These are phyloP conservation scores for Lindbergichthys nudifrons DNA, from an alignment of 2,797 vertebrate genomes.

Conservation along the genomic window DNA sequence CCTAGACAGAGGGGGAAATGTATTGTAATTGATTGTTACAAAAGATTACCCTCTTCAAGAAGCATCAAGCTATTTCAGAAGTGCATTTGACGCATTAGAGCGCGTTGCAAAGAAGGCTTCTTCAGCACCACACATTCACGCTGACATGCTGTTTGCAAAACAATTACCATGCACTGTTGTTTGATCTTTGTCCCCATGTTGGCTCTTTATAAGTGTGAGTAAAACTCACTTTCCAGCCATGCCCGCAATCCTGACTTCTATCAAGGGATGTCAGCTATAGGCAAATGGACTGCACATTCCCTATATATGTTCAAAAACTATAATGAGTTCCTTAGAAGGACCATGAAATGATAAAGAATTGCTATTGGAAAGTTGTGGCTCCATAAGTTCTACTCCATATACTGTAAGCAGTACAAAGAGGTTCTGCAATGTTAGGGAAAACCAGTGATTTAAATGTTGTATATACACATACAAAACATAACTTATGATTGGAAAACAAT, in stretches of 20 bases:
- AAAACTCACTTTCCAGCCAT: constrained; percentile 69
- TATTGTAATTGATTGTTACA: constrained; percentile 86
- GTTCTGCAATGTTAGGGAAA: constrained; percentile 1
- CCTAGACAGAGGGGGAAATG: constrained; percentile 79
- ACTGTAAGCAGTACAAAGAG: constrained; percentile 17
- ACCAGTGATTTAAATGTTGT: neutral
- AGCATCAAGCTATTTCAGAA: constrained; percentile 77
- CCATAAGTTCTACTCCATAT: constrained; percentile 1
- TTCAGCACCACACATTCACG: constrained; percentile 68
- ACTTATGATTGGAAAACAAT: constrained; percentile 1
- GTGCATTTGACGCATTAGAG: constrained; percentile 76
- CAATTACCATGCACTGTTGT: constrained; percentile 79
- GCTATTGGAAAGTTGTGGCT: constrained; percentile 45
- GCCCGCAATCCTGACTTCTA: constrained; percentile 74
- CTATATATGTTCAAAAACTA: constrained; percentile 64
- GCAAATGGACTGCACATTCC: constrained; percentile 66
- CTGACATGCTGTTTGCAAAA: constrained; percentile 80
- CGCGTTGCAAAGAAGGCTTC: constrained; percentile 64
- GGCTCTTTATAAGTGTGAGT: constrained; percentile 67
- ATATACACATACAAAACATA: constrained; percentile 27
- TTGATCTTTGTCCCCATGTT: constrained; percentile 79
- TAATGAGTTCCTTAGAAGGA: constrained; percentile 48
- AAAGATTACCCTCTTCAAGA: constrained; percentile 82
- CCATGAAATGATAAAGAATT: constrained; percentile 73
- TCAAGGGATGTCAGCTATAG: constrained; percentile 67